phyloP scores from a whole-genome alignment of 1,140 invertebrate species.

The Scylla paramamosain region DNA sequence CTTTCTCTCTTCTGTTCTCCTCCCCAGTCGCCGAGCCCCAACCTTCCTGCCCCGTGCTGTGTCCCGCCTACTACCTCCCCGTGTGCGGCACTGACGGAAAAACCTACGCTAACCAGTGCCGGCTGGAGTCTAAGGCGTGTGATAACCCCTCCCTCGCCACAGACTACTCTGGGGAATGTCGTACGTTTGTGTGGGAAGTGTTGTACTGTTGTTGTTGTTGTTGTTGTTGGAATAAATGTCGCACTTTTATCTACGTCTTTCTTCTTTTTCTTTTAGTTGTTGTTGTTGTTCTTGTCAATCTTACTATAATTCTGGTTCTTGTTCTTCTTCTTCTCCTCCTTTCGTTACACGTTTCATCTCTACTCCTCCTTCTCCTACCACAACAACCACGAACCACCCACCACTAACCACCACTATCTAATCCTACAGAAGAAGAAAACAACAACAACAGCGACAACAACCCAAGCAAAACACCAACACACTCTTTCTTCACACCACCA shows the following conservation, averaged over 20 bases:
- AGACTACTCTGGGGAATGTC: conserved; percentile 15
- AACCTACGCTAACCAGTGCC: conserved; percentile 80
- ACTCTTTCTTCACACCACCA: too few relatives aligned
- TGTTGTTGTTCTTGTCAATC: too few relatives aligned
- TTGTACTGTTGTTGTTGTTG: too few relatives aligned
- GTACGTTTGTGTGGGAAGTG: conserved; percentile 31
- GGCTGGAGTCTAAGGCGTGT: not conserved
- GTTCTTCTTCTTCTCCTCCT: not conserved
- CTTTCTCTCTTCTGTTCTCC: not conserved
- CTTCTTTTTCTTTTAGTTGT: too few relatives aligned
- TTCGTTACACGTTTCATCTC: not conserved
- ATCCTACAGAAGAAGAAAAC: too few relatives aligned
- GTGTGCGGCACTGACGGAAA: conserved; percentile 83
- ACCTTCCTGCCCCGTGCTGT: conserved; percentile 82
- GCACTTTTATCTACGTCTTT: too few relatives aligned
- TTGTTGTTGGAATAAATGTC: too few relatives aligned
- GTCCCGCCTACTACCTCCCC: conserved; percentile 81
- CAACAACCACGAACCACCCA: not conserved
- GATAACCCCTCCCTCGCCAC: not conserved
- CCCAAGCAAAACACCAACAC: too few relatives aligned
- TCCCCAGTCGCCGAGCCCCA: not conserved
- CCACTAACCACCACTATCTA: too few relatives aligned
- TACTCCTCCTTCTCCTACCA: not conserved
- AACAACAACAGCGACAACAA: too few relatives aligned
- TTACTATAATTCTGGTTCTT: not conserved